Evolutionary conservation across 2,888 invertebrate species (phyloP), one percentile per base, ranked within the genome.

Genomic region (Nasonia oneida): DNA sequence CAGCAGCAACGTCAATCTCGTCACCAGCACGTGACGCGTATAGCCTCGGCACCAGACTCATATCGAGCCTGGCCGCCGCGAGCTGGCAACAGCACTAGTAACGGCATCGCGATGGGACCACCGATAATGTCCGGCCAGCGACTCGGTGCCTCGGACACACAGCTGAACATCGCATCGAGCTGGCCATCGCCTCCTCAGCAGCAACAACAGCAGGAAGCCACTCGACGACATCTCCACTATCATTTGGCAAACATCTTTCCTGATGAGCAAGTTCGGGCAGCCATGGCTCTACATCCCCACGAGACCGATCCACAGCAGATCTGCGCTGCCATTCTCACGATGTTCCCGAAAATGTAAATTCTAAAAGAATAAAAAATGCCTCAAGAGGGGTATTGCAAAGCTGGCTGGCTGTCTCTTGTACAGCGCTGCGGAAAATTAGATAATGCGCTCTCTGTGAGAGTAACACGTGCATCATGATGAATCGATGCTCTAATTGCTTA

Each of bases 191-290:
- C 73, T 33, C 64, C 39, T 1, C 73, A 78, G 1, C 71, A 84
- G n/a, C 53, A 57, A 10, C 53, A 39, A 29, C 57, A 61, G 15
- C 70, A 77, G 18, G 94, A 95, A 83, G 97, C 98, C 90, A 96
- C 96, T 33, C 95, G 98, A 0, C 95, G 96, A 47, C 95, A 96
- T 89, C 94, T 98, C 91, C 98, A 97, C 93, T 98, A 96, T 93
- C 98, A 98, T 93, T 94, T 99, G 88, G 96, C 97, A n/a, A 97
- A 97, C 81, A 96, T 99, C 85, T 99, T 99, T 94, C 98, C 98
- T 0, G 97, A 97, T 91, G 96, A 97, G 88, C 97, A 98, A 91
- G 98, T 99, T n/a, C 95, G 96, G 80, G 96, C 96, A 80, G 98
- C 97, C 0, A 97, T 99, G 97, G 96, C 96, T 87, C 94, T 97